These are phyloP conservation scores for Baccha elongata DNA, from an alignment of 2,888 invertebrate species.

Conservation along the genomic window DNA sequence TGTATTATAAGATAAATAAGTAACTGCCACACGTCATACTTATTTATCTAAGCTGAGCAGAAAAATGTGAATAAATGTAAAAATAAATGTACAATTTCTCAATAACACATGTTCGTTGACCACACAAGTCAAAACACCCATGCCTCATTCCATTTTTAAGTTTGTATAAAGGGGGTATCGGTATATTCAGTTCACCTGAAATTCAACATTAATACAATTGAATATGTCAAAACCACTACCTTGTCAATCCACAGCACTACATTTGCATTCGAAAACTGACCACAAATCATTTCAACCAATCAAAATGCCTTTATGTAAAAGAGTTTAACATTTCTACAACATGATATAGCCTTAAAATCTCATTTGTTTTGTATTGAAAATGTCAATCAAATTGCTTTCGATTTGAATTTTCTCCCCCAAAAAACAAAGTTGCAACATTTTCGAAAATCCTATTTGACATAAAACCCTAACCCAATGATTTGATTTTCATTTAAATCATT, in stretches of 20 bases:
- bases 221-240: conserved; percentile 31
- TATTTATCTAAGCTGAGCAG: no score
- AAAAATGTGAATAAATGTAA: no score
- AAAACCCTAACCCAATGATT: neutral
- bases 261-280: neutral
- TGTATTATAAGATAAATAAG: no score
- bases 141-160: no score
- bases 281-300: conserved; percentile 24
- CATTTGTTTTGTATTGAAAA: conserved; percentile 42
- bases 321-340: neutral
- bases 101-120: neutral
- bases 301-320: conserved; percentile 29
- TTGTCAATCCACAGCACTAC: conserved; percentile 10
- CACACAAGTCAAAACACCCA: neutral
- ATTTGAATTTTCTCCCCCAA: neutral
- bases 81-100: no score
- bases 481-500: conserved; percentile 24
- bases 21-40: no score
- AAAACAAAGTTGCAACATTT: neutral
- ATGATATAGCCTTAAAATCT: conserved; percentile 15
- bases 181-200: no score
- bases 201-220: conserved; percentile 13
- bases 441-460: conserved; percentile 8
- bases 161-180: no score
- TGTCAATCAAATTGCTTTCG: conserved; percentile 17